Evolutionary conservation across 2,888 invertebrate species (phyloP), one percentile per base, ranked within the genome.

Genomic region (Chironomus riparius): DNA sequence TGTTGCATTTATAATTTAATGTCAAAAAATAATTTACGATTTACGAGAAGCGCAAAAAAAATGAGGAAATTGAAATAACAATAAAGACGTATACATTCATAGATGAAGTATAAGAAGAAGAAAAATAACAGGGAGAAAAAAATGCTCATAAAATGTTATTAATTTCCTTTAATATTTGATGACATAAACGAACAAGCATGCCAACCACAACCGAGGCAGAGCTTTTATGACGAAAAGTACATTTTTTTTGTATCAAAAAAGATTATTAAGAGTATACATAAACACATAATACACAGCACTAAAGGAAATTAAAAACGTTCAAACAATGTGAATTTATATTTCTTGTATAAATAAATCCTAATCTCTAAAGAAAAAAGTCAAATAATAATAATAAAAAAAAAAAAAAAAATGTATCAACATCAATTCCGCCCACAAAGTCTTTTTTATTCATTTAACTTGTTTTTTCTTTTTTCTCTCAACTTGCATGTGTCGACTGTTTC

Each of bases 1-100:
- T 61, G 61, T 56, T 71, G 61, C 61, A 72, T 72, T 72, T 72
- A 72, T 61, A 61, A 72, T 62, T 72, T 72, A 72, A 50, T 22
- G 47, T 62, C 21, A 21, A 62, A 21, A 18, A 7, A 47, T 70
- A 70, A 70, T 70, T 47, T 70, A 70, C 47, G 70, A 70, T 38
- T 38, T 38, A 38, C 38, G 38, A 28, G 10, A 10, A 56, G 18
- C 1, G 15, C 1, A 56, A 56, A 56, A 18, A n/a, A 56, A 15
- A n/a, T 15, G n/a, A 56, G n/a, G 56, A 56, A 15, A 56, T 18
- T 15, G n/a, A 56, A 56, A 56, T 15, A 56, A 56, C 18, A 56
- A 56, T 56, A 56, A 56, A 56, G 18, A 56, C 5, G 50, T 50
- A 15, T 50, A 50, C 15, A 50, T 28, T 28, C 28, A 38, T 38